Evolutionary conservation across 92 coral and sea anemone species (phyloP), one percentile per base, ranked within the genome.

Genomic region (Micromussa lordhowensis): DNA sequence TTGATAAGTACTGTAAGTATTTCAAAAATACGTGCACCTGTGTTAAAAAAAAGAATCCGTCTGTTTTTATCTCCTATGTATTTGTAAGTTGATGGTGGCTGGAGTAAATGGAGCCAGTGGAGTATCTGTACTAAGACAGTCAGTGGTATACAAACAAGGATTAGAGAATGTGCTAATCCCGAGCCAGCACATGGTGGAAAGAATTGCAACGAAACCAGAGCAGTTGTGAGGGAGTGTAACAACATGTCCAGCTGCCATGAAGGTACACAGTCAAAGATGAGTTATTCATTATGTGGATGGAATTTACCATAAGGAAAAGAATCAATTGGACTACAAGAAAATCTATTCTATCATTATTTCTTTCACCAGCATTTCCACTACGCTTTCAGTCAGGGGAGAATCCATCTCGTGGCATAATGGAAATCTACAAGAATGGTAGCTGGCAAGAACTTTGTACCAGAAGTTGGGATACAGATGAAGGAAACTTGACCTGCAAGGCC

Each of bases 181-280:
- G n/a, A n/a, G n/a, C n/a, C n/a, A n/a, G n/a, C n/a, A n/a, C n/a
- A n/a, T n/a, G n/a, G n/a, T n/a, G n/a, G n/a, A n/a, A 82, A 76
- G 19, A 83, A 81, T 3, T 88, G 91, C 44, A 29, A 69, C 15
- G 91, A 87, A 34, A 35, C 78, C 55, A 38, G 87, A 48, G 86
- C 49, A 11, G 68, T 88, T 4, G 83, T 82, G 38, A 85, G 85
- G 49, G 79, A 88, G 72, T 88, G 91, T 74, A 74, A 28, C 6
- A 19, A 74, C 30, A 74, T 74, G 26, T 74, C 78, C 51, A 74
- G 78, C 78, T 74, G 78, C 30, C 13, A 74, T 18, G 78, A 36
- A 74, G 78, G 78, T 74, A 74, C 17, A 32, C 15, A 40, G n/a
- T n/a, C n/a, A 13, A 17, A 64, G 16, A n/a, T n/a, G 11, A 24